phyloP scores from a whole-genome alignment of 1,140 invertebrate genomes.

The Gonioctena quinquepunctata region DNA sequence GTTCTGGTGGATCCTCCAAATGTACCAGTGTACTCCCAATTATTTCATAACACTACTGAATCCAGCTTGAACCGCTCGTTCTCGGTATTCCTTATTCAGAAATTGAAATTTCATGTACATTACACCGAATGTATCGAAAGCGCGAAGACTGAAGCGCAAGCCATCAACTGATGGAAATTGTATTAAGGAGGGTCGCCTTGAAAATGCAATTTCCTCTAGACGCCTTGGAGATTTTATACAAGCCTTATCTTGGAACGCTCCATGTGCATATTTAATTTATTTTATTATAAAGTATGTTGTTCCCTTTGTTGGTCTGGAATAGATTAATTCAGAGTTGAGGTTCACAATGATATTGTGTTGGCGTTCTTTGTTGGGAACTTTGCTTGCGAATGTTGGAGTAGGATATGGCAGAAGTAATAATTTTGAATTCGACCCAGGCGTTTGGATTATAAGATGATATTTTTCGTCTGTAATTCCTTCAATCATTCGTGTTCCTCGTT shows the following conservation, averaged over 20 bases:
- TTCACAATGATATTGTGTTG: neutral
- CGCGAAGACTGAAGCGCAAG: slow-evolving; percentile 10
- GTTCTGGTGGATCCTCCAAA: too few species aligned
- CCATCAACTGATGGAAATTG: slow-evolving; percentile 19
- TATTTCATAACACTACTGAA: too few species aligned
- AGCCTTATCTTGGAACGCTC: slow-evolving; percentile 12
- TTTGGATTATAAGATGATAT: too few species aligned
- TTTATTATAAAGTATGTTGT: slow-evolving; percentile 15
- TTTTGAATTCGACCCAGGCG: too few species aligned
- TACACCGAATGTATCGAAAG: slow-evolving; percentile 1
- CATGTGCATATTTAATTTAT: slow-evolving; percentile 19
- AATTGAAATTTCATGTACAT: neutral
- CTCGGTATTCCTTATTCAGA: neutral
- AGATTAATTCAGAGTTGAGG: slow-evolving; percentile 4
- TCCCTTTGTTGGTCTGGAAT: slow-evolving; percentile 1
- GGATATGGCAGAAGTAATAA: too few species aligned
- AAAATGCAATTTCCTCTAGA: slow-evolving; percentile 19
- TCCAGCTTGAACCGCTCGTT: neutral
- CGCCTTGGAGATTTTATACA: slow-evolving; percentile 19
- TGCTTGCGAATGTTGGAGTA: too few species aligned
- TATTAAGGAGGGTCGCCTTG: slow-evolving; percentile 13
- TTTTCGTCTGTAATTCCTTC: too few species aligned
- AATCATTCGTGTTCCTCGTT: too few species aligned
- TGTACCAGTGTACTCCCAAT: too few species aligned
- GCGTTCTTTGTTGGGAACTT: too few species aligned